These are phyloP conservation scores for Grantiella picta DNA, from an alignment of 2,113 vertebrate species.

Conservation along the genomic window DNA sequence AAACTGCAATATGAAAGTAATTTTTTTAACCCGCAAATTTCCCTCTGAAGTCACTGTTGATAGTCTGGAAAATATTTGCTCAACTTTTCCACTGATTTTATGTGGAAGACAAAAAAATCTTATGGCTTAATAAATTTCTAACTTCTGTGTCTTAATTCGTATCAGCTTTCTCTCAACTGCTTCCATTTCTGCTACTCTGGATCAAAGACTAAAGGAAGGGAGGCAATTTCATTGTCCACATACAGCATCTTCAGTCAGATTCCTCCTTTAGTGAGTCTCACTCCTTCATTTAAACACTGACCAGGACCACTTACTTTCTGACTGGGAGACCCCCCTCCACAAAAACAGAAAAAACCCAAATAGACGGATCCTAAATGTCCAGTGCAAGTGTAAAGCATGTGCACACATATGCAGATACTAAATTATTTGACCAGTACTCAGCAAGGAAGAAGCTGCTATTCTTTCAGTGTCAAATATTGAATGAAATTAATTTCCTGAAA, in stretches of 20 bases:
- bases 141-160: neutral
- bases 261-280: neutral
- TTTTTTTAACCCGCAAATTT: neutral
- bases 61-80: neutral
- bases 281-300: neutral
- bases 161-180: neutral
- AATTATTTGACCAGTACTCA: neutral
- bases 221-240: neutral
- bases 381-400: neutral
- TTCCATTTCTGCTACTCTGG: neutral
- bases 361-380: neutral
- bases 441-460: neutral
- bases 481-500: neutral
- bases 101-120: neutral
- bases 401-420: neutral
- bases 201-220: neutral
- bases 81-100: neutral
- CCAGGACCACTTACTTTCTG: neutral
- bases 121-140: neutral
- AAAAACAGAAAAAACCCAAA: neutral
- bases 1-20: neutral
- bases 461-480: neutral
- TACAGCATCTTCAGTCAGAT: neutral
- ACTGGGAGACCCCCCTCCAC: accelerated
- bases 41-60: neutral